A percentile compares a stretch with the other conserved stretches of the same genome.
Conservation (phyloP, 2,797 vertebrate species). For the Coregonus sp. region DNA sequence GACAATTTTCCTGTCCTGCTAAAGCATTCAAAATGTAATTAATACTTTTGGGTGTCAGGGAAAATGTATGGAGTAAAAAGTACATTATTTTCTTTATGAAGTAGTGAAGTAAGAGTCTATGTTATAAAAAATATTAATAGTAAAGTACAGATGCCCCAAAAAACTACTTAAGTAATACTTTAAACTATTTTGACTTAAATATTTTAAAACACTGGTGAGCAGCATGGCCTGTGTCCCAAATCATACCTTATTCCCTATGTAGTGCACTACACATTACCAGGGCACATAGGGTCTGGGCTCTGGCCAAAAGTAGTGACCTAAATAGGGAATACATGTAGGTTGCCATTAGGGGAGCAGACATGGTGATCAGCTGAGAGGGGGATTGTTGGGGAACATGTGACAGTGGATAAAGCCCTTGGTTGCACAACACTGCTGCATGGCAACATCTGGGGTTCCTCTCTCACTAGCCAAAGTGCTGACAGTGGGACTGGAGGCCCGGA, state of each 20-base stretch:
- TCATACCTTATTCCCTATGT: background rate
- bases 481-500: background rate
- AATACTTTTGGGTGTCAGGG: too few species aligned
- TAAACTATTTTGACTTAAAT: too few species aligned
- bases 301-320: background rate
- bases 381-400: constrained; percentile 64
- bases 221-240: background rate
- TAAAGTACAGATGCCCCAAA: too few species aligned
- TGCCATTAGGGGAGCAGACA: constrained; percentile 3
- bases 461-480: constrained; percentile 7
- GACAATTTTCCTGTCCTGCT: too few species aligned
- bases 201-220: too few species aligned
- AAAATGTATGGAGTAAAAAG: too few species aligned
- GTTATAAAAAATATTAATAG: too few species aligned
- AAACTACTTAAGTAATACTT: too few species aligned
- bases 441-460: constrained; percentile 30
- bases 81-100: too few species aligned
- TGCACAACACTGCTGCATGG: constrained; percentile 59
- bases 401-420: constrained; percentile 39
- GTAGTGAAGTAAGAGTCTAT: too few species aligned
- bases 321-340: constrained; percentile 56
- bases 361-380: constrained; percentile 12
- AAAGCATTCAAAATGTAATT: too few species aligned
- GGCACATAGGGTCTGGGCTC: too few species aligned
- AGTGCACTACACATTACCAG: background rate